Evolutionary conservation across 2,113 vertebrate genomes (phyloP).

Genomic region (Zonotrichia leucophrys): DNA sequence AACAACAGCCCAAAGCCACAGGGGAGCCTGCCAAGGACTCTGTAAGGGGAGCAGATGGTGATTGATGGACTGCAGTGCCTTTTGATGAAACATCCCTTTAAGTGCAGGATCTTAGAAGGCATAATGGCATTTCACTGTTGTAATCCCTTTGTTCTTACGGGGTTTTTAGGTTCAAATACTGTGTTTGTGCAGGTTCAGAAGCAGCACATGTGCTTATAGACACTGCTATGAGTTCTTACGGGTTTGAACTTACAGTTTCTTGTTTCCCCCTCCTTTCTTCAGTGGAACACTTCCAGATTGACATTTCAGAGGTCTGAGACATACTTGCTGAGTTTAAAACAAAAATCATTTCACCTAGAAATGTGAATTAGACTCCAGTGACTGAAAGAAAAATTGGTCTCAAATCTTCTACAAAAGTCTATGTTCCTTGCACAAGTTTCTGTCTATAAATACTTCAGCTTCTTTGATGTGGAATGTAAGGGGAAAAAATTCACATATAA

Average conservation of each 20-base stretch:
- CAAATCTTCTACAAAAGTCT: not conserved
- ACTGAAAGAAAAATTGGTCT: not conserved
- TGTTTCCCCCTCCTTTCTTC: not conserved
- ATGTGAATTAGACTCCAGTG: not conserved
- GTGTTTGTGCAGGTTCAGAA: not conserved
- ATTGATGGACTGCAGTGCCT: not conserved
- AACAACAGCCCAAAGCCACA: not conserved
- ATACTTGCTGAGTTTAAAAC: not conserved
- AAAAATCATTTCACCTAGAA: not conserved
- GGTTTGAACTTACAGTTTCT: not conserved
- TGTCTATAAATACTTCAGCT: not conserved
- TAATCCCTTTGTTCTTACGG: not conserved
- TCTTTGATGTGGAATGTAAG: not conserved
- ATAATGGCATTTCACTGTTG: not conserved
- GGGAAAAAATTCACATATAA: not conserved
- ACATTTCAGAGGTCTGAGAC: not conserved
- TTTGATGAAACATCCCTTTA: not conserved
- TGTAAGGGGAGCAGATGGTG: not conserved
- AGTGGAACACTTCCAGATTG: not conserved
- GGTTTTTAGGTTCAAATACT: not conserved
- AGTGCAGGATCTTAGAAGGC: not conserved
- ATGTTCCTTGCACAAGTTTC: not conserved
- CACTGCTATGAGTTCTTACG: not conserved
- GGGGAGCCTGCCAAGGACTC: not conserved
- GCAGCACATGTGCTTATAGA: rapidly evolving